Evolutionary conservation across 2,113 vertebrate genomes (phyloP).

Genomic region (Neolamprologus sp.): DNA sequence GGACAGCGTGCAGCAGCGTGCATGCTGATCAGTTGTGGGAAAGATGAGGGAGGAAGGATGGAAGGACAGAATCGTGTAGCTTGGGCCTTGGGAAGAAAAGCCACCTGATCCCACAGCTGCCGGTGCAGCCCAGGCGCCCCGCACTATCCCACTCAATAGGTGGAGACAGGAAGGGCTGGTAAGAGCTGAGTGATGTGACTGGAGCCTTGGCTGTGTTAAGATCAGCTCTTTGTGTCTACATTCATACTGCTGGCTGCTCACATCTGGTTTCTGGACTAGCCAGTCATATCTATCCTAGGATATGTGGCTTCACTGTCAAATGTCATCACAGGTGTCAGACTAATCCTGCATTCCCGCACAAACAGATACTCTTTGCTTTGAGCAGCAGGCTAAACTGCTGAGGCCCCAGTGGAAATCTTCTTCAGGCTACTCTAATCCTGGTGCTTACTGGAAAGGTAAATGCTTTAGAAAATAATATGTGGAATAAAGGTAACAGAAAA

Average conservation of each 20-base stretch:
- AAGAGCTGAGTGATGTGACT: conserved; percentile 19
- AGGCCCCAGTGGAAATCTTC: background rate
- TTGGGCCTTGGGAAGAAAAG: conserved; percentile 45
- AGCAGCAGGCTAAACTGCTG: background rate
- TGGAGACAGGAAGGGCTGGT: conserved; percentile 51
- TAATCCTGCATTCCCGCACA: background rate
- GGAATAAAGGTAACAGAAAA: background rate
- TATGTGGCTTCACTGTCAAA: background rate
- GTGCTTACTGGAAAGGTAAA: background rate
- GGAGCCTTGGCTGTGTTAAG: background rate
- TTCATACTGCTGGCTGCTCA: background rate
- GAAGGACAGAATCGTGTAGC: conserved; percentile 72
- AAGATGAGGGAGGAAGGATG: conserved; percentile 52
- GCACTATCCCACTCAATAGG: conserved; percentile 41
- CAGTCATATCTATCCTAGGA: background rate
- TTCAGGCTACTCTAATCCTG: background rate
- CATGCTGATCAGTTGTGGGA: conserved; percentile 63
- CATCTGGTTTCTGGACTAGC: background rate
- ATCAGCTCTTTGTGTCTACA: background rate
- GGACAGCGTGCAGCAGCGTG: conserved; percentile 12
- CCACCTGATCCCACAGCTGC: conserved; percentile 70
- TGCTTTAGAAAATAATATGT: background rate
- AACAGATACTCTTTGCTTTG: background rate
- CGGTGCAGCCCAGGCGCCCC: conserved; percentile 53
- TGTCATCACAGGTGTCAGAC: background rate